Evolutionary conservation across 2,888 invertebrate species (phyloP).

Genomic region (Agriopis marginaria): DNA sequence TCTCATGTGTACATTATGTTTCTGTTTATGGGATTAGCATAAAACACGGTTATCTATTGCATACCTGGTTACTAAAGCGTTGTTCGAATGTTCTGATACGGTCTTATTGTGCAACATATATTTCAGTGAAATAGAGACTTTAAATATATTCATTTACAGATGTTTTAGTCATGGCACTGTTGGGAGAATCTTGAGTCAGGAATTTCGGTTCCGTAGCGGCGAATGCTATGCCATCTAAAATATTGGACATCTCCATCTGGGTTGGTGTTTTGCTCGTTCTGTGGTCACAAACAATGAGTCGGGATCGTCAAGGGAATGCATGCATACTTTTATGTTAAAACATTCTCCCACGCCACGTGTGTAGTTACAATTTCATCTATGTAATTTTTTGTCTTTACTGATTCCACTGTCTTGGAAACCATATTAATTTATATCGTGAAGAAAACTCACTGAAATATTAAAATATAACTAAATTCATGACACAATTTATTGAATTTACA

Average conservation of each 20-base stretch:
- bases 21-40: conserved; percentile 80
- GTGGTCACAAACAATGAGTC: conserved; percentile 82
- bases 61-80: conserved; percentile 81
- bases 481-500: no score
- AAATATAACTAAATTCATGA: no score
- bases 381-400: conserved; percentile 21
- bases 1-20: conserved; percentile 80
- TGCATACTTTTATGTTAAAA: conserved; percentile 70
- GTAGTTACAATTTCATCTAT: conserved; percentile 54
- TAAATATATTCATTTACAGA: conserved; percentile 62
- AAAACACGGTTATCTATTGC: conserved; percentile 83
- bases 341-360: conserved; percentile 64
- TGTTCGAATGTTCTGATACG: conserved; percentile 74
- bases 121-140: conserved; percentile 65
- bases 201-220: conserved; percentile 83
- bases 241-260: conserved; percentile 86
- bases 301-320: conserved; percentile 82
- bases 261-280: conserved; percentile 82
- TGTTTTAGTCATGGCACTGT: conserved; percentile 53
- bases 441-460: neutral
- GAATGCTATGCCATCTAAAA: conserved; percentile 86
- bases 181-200: conserved; percentile 73
- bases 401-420: neutral
- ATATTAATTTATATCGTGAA: neutral
- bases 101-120: conserved; percentile 61